These are phyloP conservation scores for Steinernema carpocapsae DNA, from an alignment of 2,888 invertebrate species.

Conservation along the genomic window DNA sequence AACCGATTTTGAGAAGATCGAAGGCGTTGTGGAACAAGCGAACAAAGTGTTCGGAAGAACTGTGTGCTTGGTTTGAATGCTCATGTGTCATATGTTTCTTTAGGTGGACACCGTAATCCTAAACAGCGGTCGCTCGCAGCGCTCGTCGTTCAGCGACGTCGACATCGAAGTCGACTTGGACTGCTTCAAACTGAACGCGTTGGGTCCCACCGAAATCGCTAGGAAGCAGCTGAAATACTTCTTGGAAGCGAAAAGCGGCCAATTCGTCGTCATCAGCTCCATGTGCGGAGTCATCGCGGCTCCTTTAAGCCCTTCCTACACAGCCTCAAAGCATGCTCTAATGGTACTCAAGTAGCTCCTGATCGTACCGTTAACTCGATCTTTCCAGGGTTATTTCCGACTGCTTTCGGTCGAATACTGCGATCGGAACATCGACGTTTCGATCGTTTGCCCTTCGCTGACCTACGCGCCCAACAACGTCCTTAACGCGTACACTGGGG, in stretches of 20 bases:
- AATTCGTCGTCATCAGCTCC: constrained; percentile 80
- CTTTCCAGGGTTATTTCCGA: constrained; percentile 78
- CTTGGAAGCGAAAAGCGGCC: constrained; percentile 73
- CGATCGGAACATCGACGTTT: constrained; percentile 75
- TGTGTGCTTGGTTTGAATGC: neutral
- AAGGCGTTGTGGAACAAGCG: neutral
- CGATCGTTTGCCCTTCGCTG: constrained; percentile 81
- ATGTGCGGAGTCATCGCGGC: constrained; percentile 77
- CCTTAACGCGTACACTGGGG: constrained; percentile 39
- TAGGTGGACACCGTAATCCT: constrained; percentile 13
- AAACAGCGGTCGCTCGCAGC: constrained; percentile 2
- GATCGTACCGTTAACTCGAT: constrained; percentile 12
- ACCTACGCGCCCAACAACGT: constrained; percentile 69
- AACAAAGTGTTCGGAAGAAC: neutral
- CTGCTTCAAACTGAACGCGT: constrained; percentile 81
- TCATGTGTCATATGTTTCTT: neutral
- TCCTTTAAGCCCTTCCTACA: constrained; percentile 72
- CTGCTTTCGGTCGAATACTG: constrained; percentile 75
- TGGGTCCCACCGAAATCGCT: constrained; percentile 78
- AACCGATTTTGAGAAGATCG: neutral
- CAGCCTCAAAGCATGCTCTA: constrained; percentile 80
- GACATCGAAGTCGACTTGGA: constrained; percentile 78
- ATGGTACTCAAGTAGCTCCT: no score
- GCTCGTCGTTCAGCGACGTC: constrained; percentile 69
- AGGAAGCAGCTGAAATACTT: constrained; percentile 69